Evolutionary conservation across 1,140 invertebrate genomes (phyloP).

Genomic region (Trichogramma pretiosum): DNA sequence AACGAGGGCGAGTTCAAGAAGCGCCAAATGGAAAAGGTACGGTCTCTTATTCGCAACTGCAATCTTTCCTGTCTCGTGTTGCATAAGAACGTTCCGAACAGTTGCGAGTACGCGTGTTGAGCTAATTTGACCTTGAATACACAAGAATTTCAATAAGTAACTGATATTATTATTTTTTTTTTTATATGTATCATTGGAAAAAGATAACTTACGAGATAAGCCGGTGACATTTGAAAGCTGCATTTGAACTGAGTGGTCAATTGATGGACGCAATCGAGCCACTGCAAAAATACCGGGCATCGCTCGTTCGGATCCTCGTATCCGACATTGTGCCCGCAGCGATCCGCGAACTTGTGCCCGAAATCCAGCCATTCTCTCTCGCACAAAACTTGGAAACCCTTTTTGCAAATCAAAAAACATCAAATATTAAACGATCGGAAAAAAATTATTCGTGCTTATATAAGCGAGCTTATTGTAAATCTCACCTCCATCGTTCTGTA

Average conservation of each 20-base stretch:
- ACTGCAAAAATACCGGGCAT: conserved; percentile 95
- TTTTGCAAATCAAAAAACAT: conserved; percentile 24
- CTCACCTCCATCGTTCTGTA: conserved; percentile 82
- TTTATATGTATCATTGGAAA: not conserved
- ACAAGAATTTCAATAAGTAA: not conserved
- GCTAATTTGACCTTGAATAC: conserved; percentile 79
- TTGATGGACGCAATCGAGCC: conserved; percentile 95
- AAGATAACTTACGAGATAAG: conserved; percentile 69
- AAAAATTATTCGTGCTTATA: not conserved
- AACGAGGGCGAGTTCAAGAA: conserved; percentile 71
- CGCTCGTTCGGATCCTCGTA: conserved; percentile 82
- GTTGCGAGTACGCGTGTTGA: conserved; percentile 88
- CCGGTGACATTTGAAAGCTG: conserved; percentile 90
- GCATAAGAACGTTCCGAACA: conserved; percentile 95
- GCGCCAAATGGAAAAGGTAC: conserved; percentile 81
- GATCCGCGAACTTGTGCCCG: conserved; percentile 94
- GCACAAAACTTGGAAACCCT: conserved; percentile 86
- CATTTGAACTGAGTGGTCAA: conserved; percentile 81
- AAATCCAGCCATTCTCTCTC: conserved; percentile 94
- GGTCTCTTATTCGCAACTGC: conserved; percentile 55
- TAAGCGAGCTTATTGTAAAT: not conserved
- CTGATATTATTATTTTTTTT: not conserved
- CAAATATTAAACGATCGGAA: not conserved
- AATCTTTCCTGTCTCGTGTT: conserved; percentile 74
- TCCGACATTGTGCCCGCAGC: conserved; percentile 78